Evolutionary conservation across 1,140 invertebrate genomes (phyloP).

Genomic region (Drosophila nigrodunni): DNA sequence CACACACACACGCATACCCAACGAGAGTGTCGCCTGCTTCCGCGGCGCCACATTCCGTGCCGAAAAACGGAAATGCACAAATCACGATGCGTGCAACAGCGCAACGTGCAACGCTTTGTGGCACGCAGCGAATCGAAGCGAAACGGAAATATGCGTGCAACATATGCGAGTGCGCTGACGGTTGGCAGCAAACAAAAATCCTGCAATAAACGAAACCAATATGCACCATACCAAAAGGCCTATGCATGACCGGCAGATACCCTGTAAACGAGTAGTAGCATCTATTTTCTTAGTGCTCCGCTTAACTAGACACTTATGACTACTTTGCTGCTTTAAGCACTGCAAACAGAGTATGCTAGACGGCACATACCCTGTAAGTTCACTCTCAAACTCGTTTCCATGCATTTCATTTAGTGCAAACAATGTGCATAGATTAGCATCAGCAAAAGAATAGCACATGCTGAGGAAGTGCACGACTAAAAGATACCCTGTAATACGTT

Average conservation of each 20-base stretch:
- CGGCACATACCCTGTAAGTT: neutral
- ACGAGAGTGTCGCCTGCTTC: neutral
- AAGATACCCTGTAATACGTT: neutral
- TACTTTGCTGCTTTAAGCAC: neutral
- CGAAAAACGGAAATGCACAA: slow-evolving; percentile 74
- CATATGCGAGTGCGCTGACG: slow-evolving; percentile 53
- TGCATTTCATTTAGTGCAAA: neutral
- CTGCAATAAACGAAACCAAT: slow-evolving; percentile 23
- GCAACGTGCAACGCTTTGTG: slow-evolving; percentile 55
- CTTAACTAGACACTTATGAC: no score
- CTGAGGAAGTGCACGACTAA: neutral
- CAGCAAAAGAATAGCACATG: neutral
- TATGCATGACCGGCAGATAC: neutral
- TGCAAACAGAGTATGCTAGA: neutral
- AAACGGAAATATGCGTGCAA: slow-evolving; percentile 71
- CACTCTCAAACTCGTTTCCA: neutral
- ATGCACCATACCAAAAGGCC: neutral
- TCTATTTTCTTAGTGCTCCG: neutral
- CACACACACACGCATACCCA: slow-evolving; percentile 1
- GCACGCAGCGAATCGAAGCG: slow-evolving; percentile 50
- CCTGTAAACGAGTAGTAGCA: neutral
- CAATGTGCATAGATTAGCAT: neutral
- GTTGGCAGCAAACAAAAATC: slow-evolving; percentile 44
- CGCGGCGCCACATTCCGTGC: slow-evolving; percentile 30
- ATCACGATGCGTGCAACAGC: slow-evolving; percentile 56